Conservation (phyloP, 2,113 vertebrate genomes). For the Saccopteryx leptura region DNA sequence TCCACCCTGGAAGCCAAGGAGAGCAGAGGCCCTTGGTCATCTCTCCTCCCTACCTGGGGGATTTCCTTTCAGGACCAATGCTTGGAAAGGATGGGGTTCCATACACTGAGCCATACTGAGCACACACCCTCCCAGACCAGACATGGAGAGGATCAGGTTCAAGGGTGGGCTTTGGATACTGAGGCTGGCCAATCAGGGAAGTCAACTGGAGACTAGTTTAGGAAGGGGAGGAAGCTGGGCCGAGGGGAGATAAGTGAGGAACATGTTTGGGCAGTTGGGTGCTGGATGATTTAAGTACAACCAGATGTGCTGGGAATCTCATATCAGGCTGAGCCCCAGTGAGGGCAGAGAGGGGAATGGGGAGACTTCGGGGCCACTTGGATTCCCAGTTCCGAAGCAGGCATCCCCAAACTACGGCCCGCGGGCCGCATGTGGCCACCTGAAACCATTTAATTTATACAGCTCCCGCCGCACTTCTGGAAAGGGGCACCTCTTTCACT, state of each 20-base stretch:
- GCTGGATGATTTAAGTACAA: constrained; percentile 77
- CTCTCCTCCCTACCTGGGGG: background rate
- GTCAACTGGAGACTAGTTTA: background rate
- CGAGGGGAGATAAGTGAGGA: constrained; percentile 28
- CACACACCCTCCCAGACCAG: background rate
- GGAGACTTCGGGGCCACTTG: constrained; percentile 30
- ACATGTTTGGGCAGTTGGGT: background rate
- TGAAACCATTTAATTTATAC: no score
- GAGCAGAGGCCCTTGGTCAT: background rate
- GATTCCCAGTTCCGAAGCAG: constrained; percentile 52
- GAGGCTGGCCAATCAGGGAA: background rate
- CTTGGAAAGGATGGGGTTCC: background rate
- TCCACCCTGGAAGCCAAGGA: background rate
- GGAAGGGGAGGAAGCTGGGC: constrained; percentile 31
- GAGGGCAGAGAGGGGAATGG: constrained; percentile 62
- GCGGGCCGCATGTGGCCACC: no score
- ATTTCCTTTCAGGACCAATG: background rate
- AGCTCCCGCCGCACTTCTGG: no score
- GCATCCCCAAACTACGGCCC: no score
- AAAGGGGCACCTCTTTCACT: no score
- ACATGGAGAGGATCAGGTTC: background rate
- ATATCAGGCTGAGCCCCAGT: constrained; percentile 48
- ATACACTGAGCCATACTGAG: background rate
- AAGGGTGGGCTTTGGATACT: background rate
- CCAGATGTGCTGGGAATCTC: constrained; percentile 80